Evolutionary conservation across 2,888 invertebrate genomes (phyloP).

Genomic region (Agonopterix alstromeriana): DNA sequence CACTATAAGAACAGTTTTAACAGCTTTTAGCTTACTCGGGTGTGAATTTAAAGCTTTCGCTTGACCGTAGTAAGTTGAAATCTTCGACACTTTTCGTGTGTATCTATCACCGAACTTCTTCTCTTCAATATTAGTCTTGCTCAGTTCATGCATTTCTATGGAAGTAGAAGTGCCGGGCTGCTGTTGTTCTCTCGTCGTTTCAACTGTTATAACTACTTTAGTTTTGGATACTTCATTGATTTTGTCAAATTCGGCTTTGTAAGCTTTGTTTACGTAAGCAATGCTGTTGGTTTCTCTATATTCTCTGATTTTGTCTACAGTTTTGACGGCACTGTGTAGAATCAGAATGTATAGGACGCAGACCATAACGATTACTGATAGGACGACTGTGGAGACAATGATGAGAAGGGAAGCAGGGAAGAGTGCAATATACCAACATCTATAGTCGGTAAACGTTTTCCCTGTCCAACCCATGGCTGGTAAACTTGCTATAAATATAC

Average conservation of each 20-base stretch:
- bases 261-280: conserved; percentile 37
- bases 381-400: conserved; percentile 61
- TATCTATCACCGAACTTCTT: conserved; percentile 9
- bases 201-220: conserved; percentile 27
- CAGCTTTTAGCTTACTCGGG: conserved; percentile 74
- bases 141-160: conserved; percentile 19
- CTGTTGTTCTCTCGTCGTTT: conserved; percentile 12
- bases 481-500: conserved; percentile 38
- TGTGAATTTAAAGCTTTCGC: conserved; percentile 21
- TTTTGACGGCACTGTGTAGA: conserved; percentile 68
- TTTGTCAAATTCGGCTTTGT: conserved; percentile 30
- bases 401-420: conserved; percentile 69
- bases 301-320: conserved; percentile 64
- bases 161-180: conserved; percentile 8
- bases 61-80: conserved; percentile 20
- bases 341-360: conserved; percentile 72
- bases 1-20: conserved; percentile 76
- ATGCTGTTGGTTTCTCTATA: conserved; percentile 32
- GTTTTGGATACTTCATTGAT: conserved; percentile 19
- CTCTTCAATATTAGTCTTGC: conserved; percentile 16
- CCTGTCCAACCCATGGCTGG: conserved; percentile 57
- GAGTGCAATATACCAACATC: conserved; percentile 77
- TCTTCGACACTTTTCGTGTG: conserved; percentile 19
- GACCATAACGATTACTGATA: conserved; percentile 52
- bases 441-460: conserved; percentile 61